phyloP scores from a whole-genome alignment of 2,888 invertebrate species.

The Strigamia transsilvanica region DNA sequence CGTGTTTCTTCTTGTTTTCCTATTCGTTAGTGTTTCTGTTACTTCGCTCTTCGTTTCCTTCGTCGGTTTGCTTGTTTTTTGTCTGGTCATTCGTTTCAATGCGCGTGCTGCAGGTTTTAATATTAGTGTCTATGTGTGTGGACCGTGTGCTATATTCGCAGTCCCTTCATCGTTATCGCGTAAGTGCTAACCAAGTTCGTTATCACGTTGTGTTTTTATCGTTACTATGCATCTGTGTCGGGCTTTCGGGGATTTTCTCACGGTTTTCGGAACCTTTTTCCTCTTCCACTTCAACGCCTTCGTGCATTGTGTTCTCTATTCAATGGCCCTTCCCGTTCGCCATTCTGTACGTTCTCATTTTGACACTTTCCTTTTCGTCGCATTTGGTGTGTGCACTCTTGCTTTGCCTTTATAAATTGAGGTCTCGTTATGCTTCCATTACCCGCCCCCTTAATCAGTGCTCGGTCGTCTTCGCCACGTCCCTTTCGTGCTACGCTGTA shows the following conservation, averaged over 20 bases:
- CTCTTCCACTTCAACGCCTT: not conserved
- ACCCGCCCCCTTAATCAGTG: constrained; percentile 29
- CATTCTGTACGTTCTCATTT: not conserved
- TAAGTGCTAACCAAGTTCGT: constrained; percentile 24
- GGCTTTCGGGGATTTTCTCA: not conserved
- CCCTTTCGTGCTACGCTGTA: constrained; percentile 7
- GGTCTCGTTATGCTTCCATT: constrained; percentile 5
- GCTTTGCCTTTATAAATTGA: not conserved
- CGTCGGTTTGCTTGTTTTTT: not conserved
- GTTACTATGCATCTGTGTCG: not conserved
- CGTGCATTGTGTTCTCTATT: not conserved
- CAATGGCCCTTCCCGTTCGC: constrained; percentile 33
- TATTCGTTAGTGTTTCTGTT: constrained; percentile 6
- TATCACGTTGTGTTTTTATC: constrained; percentile 16
- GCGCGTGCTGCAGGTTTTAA: not conserved
- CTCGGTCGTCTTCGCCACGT: constrained; percentile 37
- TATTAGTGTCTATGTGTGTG: not conserved
- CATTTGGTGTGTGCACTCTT: constrained; percentile 17
- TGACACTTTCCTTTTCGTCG: constrained; percentile 23
- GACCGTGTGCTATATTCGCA: constrained; percentile 13
- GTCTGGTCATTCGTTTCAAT: not conserved
- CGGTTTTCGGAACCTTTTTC: not conserved
- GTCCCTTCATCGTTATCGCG: not conserved
- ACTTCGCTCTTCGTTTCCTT: not conserved
- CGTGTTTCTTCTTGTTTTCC: not conserved